A percentile compares a stretch with the other conserved stretches of the same genome.
Evolutionary conservation across 2,888 invertebrate genomes (phyloP).

Genomic region (Orchesellides sinensis): DNA sequence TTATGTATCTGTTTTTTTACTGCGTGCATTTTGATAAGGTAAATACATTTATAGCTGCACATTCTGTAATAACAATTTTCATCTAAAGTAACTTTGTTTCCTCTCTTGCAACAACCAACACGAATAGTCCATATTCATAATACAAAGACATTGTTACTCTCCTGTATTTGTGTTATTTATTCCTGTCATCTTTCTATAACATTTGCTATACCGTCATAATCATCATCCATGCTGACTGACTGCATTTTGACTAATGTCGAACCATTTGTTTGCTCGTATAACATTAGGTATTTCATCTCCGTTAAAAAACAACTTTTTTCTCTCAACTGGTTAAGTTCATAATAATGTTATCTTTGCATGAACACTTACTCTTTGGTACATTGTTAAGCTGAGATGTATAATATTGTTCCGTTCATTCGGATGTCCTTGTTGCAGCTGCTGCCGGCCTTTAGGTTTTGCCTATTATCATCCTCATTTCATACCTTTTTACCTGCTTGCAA

Average conservation of each 20-base stretch:
- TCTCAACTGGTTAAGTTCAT: background rate
- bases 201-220: slow-evolving; percentile 13
- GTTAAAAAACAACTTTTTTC: background rate
- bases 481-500: background rate
- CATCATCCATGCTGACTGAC: slow-evolving; percentile 1
- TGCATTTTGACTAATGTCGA: slow-evolving; percentile 19
- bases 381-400: background rate
- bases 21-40: background rate
- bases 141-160: background rate
- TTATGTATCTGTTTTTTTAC: background rate
- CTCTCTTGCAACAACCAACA: slow-evolving; percentile 6
- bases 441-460: slow-evolving; percentile 19
- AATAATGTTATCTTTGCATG: background rate
- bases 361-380: background rate
- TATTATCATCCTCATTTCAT: slow-evolving; percentile 10
- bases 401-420: background rate
- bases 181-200: background rate
- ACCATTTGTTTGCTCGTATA: background rate
- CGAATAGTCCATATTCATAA: background rate
- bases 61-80: slow-evolving; percentile 20
- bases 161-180: background rate
- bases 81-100: slow-evolving; percentile 22
- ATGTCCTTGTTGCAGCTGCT: slow-evolving; percentile 21
- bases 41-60: background rate
- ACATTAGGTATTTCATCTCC: background rate